Conservation (phyloP, 2,888 invertebrate species). For the Agrochola lychnidis region DNA sequence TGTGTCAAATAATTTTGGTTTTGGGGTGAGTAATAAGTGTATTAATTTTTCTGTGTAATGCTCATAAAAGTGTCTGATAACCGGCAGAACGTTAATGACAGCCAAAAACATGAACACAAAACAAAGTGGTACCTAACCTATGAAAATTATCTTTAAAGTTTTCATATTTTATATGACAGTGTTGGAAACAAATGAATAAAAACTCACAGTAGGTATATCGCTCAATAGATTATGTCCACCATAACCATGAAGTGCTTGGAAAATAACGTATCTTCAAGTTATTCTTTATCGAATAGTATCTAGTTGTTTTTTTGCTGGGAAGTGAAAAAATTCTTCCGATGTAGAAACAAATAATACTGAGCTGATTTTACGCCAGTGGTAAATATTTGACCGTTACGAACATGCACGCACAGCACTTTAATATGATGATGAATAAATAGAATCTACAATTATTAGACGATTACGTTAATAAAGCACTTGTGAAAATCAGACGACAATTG, state of each 20-base stretch:
- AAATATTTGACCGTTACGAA: neutral
- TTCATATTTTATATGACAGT: neutral
- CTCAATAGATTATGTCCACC: neutral
- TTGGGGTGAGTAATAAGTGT: constrained; percentile 46
- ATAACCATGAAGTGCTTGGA: neutral
- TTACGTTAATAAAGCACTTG: constrained; percentile 69
- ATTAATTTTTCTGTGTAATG: constrained; percentile 13
- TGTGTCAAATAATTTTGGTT: constrained; percentile 8
- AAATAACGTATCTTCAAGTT: constrained; percentile 38
- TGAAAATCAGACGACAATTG: constrained; percentile 82
- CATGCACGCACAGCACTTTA: constrained; percentile 5
- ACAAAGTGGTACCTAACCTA: neutral
- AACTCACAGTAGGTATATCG: constrained; percentile 11
- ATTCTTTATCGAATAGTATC: neutral
- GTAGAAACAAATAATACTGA: neutral
- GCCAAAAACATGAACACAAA: constrained; percentile 25
- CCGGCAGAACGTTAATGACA: neutral
- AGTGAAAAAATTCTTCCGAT: neutral
- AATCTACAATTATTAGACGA: constrained; percentile 39
- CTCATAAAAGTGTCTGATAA: neutral
- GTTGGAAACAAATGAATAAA: neutral
- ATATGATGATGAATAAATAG: constrained; percentile 25
- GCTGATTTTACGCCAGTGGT: neutral
- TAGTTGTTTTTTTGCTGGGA: neutral
- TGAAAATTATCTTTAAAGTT: neutral